A percentile compares a stretch with the other conserved stretches of the same genome.
phyloP scores from a whole-genome alignment of 2,797 vertebrate genomes.

The Sparidentex hasta region DNA sequence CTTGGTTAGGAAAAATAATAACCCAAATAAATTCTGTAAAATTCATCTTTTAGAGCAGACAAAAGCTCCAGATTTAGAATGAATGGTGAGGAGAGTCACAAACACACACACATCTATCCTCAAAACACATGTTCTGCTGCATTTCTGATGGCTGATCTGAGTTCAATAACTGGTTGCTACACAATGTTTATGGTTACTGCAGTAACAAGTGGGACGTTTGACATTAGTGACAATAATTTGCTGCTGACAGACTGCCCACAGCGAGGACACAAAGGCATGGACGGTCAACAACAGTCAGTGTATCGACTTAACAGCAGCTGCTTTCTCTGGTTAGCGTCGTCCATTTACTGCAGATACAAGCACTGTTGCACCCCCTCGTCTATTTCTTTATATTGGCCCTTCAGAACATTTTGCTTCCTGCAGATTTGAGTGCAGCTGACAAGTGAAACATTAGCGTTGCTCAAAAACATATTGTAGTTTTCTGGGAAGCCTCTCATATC shows the following conservation, averaged over 20 bases:
- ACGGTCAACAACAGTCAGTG: neutral
- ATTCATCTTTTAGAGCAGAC: neutral
- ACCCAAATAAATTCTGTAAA: neutral
- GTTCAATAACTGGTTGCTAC: neutral
- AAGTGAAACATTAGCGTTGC: neutral
- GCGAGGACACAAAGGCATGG: neutral
- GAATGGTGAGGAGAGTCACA: neutral
- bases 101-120: neutral
- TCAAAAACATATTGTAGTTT: neutral
- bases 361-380: neutral
- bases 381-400: neutral
- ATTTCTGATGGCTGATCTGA: neutral
- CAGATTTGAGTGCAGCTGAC: neutral
- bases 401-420: neutral
- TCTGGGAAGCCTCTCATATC: conserved; percentile 8
- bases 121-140: neutral
- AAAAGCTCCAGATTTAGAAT: neutral
- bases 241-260: neutral
- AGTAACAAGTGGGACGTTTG: neutral
- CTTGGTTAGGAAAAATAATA: neutral
- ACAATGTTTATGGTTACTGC: neutral
- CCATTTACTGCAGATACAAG: neutral
- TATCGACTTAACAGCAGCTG: neutral
- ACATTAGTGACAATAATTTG: neutral
- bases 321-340: neutral